Evolutionary conservation across 2,797 vertebrate species (phyloP), one percentile per base, ranked within the genome.

Genomic region (Apogon talboti): DNA sequence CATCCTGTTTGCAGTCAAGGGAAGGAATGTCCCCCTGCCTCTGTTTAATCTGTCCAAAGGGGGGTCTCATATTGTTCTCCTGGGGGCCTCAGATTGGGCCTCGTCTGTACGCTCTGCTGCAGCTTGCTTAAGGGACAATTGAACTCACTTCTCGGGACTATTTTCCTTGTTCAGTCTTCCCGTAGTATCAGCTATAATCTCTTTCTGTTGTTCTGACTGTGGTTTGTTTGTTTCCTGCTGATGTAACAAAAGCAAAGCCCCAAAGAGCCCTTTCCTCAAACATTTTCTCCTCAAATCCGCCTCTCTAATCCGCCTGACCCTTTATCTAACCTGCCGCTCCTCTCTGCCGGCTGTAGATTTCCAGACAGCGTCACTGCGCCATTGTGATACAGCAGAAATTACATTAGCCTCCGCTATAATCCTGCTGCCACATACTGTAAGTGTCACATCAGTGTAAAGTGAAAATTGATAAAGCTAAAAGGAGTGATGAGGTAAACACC

Each of bases 1-100:
- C 53, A 73, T 86, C 78, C 76, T 91, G 79, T 91, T 79, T 81
- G 81, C 58, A 60, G 59, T 76, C 38, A 48, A 81, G 59, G 49
- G 50, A 84, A 87, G 79, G 87, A 92, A 91, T 92, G 87, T 81
- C 78, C 81, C 78, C 79, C 81, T 81, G 70, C 84, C 66, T 86
- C 81, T 59, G 79, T 74, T 82, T 90, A 91, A 85, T 90, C 87
- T 82, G 51, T 53, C 85, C 66, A 42, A 73, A 38, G 71, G 58
- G 66, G 77, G 74, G 66, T 66, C 69, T 69, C 37, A 50, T 77
- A 87, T 91, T 90, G 88, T 92, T 82, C 81, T 77, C 66, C 13
- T 12, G 18, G 85, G 66, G 75, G 72, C 85, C 62, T 66, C 43
- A 19, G 19, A 61, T 67, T 76, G 48, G 56, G 78, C 12, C 65